Evolutionary conservation across 2,797 vertebrate species (phyloP).

Genomic region (Chiloscyllium punctatum): DNA sequence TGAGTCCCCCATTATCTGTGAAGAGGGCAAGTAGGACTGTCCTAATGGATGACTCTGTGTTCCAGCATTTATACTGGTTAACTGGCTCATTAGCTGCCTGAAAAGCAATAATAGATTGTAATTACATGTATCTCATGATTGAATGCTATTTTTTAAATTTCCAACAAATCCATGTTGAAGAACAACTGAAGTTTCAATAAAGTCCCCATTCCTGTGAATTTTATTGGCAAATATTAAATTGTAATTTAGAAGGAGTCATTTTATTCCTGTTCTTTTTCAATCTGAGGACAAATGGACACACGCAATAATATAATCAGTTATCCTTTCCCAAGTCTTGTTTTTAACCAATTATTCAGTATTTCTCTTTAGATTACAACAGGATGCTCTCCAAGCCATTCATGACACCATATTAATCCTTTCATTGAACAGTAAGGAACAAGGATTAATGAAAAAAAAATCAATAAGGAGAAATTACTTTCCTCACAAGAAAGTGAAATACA

Average conservation of each 20-base stretch:
- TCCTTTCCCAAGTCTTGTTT: not conserved
- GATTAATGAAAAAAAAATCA: not conserved
- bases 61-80: not conserved
- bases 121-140: not conserved
- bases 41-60: not conserved
- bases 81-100: slow-evolving; percentile 26
- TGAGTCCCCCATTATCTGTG: not conserved
- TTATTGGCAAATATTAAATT: not conserved
- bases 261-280: not conserved
- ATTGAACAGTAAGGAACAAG: not conserved
- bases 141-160: not conserved
- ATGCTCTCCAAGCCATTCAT: not conserved
- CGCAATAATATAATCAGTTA: not conserved
- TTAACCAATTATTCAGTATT: not conserved
- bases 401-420: not conserved
- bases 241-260: not conserved
- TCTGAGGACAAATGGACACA: not conserved
- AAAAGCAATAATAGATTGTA: slow-evolving; percentile 3
- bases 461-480: not conserved
- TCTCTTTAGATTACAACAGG: not conserved
- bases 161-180: not conserved
- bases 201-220: not conserved
- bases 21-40: not conserved
- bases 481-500: not conserved
- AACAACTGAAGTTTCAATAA: not conserved